Evolutionary conservation across 2,888 invertebrate species (phyloP).

Genomic region (Agriopis aurantiaria): DNA sequence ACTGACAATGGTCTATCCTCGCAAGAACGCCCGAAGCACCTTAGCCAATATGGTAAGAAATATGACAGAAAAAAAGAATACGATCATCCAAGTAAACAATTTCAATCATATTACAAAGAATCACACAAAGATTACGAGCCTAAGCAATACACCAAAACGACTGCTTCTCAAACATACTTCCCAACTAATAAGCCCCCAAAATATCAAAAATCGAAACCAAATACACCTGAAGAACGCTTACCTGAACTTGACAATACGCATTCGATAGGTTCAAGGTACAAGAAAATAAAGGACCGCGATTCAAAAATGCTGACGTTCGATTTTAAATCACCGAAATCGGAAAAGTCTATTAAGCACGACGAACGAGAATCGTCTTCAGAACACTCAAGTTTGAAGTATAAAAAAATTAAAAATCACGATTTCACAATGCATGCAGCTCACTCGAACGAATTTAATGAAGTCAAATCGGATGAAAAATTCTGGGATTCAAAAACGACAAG

Average conservation of each 20-base stretch:
- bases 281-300: neutral
- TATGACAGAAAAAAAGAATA: neutral
- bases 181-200: neutral
- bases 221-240: neutral
- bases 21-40: neutral
- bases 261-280: neutral
- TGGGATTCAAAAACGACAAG: slow-evolving; percentile 3
- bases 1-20: neutral
- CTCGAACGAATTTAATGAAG: neutral
- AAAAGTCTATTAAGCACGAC: neutral
- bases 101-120: neutral
- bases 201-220: neutral
- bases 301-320: neutral
- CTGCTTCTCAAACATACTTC: neutral
- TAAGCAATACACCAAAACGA: too few species aligned
- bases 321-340: neutral
- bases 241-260: neutral
- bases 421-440: neutral
- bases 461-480: neutral
- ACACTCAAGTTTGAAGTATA: neutral
- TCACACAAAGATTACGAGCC: neutral
- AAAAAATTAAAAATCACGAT: neutral
- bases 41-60: neutral
- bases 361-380: neutral
- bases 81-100: slow-evolving; percentile 2